Evolutionary conservation across 2,888 invertebrate genomes (phyloP), one percentile per base, ranked within the genome.

Genomic region (Drosophila melanosoma): DNA sequence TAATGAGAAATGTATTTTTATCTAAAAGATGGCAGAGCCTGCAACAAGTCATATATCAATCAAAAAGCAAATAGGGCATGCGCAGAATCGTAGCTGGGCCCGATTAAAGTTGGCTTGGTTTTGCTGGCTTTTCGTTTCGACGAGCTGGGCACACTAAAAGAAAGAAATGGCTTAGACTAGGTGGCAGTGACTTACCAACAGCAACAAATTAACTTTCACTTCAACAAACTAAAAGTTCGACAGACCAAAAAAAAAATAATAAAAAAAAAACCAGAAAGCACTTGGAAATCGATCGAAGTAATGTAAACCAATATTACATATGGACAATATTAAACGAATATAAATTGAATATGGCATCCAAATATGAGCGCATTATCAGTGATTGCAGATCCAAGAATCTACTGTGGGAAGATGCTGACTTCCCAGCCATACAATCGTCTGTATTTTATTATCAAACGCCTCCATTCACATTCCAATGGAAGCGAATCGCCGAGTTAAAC

Each of bases 381-480:
- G 95, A 95, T 87, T 98, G 97, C 94, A 94, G 96, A 91, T 96
- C 96, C 93, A 95, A 96, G 82, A 96, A 96, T 48, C 95, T 96
- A 92, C 94, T 97, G 26, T 98, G 97, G 97, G 97, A 98, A 93
- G 98, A 98, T 93, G 97, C 97, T 0, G 98, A 98, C 93, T 98
- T 98, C 93, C 97, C 97, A 4, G 97, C 98, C 4, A 96, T 96
- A 11, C 98, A 98, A 93, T 94, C 96, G 7, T 98, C 98, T 2
- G 97, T 98, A 10, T 98, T 98, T 93, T 98, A 98, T 92, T 97
- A 98, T 93, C 98, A 98, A 93, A 97, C 97, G 17, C 98, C 98
- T n/a, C 97, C 98, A 0, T 98, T 98, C 93, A 96, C 97, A 90
- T 98, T 98, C 91, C 96, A 96, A 72, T 98, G 98, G 98, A 98